Conservation (phyloP, 2,113 vertebrate species). For the Nasalis larvatus region DNA sequence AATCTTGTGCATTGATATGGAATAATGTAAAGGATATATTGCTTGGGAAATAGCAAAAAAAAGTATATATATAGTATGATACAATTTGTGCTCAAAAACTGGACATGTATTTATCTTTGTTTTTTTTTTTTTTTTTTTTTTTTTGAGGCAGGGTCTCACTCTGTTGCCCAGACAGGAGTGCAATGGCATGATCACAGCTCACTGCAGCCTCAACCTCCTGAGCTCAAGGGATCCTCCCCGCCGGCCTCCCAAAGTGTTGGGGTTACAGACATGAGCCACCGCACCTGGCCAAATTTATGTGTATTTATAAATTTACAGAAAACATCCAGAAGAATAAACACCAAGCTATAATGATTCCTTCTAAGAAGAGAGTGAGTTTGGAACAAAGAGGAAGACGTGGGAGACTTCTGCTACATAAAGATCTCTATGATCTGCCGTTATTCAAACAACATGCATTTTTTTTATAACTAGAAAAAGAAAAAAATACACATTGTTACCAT, state of each 20-base stretch:
- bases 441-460: neutral
- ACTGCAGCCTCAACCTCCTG: no score
- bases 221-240: no score
- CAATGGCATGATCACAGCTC: no score
- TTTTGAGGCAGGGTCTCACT: no score
- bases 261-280: no score
- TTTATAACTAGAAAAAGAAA: neutral
- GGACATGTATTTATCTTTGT: no score
- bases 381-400: neutral
- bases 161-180: no score
- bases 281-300: neutral
- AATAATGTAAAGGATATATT: neutral
- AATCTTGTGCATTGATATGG: neutral
- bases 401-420: neutral
- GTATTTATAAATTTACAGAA: neutral
- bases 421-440: neutral
- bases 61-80: neutral
- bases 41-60: neutral
- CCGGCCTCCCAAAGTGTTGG: no score
- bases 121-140: no score
- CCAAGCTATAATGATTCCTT: neutral
- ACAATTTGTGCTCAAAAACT: neutral
- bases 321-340: neutral
- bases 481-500: neutral
- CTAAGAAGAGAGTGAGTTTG: neutral